Conservation (phyloP, 2,888 invertebrate species). For the Masnerella sp. region DNA sequence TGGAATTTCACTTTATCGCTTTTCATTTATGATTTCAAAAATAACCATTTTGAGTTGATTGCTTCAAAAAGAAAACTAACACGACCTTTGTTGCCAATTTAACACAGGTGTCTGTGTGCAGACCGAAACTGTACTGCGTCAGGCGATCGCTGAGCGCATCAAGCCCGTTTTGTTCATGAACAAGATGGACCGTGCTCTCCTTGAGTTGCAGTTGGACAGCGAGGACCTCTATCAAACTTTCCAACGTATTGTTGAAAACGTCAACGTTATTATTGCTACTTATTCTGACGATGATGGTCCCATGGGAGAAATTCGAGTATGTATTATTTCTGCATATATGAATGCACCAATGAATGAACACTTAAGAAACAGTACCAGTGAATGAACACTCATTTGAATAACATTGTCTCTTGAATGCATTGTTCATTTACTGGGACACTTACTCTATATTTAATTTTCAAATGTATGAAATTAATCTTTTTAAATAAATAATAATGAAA, state of each 20-base stretch:
- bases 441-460: too few species aligned
- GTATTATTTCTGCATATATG: slow-evolving; percentile 66
- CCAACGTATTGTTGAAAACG: slow-evolving; percentile 99
- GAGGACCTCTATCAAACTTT: slow-evolving; percentile 99
- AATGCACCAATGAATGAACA: too few species aligned
- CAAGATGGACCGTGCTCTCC: slow-evolving; percentile 99
- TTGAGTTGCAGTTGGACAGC: slow-evolving; percentile 96
- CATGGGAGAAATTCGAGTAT: slow-evolving; percentile 98
- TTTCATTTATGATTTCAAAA: background rate
- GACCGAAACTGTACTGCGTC: slow-evolving; percentile 99
- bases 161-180: slow-evolving; percentile 99
- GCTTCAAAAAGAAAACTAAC: slow-evolving; percentile 79
- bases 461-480: too few species aligned
- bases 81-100: slow-evolving; percentile 24
- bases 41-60: background rate
- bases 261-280: slow-evolving; percentile 99
- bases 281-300: slow-evolving; percentile 98
- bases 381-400: too few species aligned
- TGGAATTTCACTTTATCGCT: background rate
- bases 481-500: too few species aligned
- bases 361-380: too few species aligned
- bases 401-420: too few species aligned
- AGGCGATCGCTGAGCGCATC: slow-evolving; percentile 99
- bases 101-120: slow-evolving; percentile 96
- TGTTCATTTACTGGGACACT: too few species aligned